Evolutionary conservation across 2,797 vertebrate genomes (phyloP).

Genomic region (Salmo trutta): DNA sequence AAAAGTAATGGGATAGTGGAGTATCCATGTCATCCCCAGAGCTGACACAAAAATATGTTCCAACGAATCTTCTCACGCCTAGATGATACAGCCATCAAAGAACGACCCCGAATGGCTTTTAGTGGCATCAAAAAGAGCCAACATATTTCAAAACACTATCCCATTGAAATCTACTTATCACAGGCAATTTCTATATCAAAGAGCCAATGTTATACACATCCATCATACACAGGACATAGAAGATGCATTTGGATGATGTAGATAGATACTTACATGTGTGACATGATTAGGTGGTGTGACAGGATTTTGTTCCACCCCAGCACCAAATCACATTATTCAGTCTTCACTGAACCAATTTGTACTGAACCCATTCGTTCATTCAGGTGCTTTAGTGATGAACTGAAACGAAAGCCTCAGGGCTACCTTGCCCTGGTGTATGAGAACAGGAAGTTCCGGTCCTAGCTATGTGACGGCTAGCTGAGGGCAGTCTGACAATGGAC

Average conservation of each 20-base stretch:
- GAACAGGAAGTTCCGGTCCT: neutral
- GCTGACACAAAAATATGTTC: neutral
- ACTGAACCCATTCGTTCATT: neutral
- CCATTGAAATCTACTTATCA: neutral
- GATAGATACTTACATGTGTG: neutral
- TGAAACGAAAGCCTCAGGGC: neutral
- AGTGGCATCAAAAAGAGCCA: neutral
- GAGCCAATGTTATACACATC: neutral
- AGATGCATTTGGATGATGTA: neutral
- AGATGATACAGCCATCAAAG: conserved; percentile 5
- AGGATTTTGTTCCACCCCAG: neutral
- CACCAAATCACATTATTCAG: neutral
- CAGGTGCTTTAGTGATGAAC: neutral
- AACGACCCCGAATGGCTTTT: neutral
- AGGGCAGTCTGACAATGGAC: neutral
- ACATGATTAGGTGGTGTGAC: neutral
- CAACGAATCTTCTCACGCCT: neutral
- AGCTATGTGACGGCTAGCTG: neutral
- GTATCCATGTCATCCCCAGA: neutral
- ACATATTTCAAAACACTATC: neutral
- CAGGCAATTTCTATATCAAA: neutral
- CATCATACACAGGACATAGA: neutral
- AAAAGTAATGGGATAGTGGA: neutral
- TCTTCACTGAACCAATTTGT: neutral
- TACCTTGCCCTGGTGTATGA: neutral